Evolutionary conservation across 1,140 invertebrate genomes (phyloP), one percentile per base, ranked within the genome.

Genomic region (Ectropis grisescens): DNA sequence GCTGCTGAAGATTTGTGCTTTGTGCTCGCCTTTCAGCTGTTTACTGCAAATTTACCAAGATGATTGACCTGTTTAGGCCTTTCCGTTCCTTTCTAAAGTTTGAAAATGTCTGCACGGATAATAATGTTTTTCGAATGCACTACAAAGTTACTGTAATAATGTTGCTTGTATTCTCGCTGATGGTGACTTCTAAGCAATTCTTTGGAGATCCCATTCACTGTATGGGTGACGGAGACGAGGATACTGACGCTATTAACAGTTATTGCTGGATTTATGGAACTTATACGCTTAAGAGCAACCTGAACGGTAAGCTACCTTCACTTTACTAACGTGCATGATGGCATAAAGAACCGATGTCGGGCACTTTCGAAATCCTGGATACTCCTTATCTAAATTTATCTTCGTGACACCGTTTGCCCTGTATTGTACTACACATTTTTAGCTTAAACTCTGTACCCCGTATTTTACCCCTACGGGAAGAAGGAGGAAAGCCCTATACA

Each of bases 251-350:
- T 16, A 84, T 92, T 22, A 88, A 92, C 41, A 87, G 86, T 11
- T 92, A 88, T 52, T 93, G 91, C 67, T 93, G 89, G 90, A 91
- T 91, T 23, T 86, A 90, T 56, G 89, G 90, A 29, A 93, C 91
- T 1, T 92, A 88, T 50, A 90, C 89, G 0, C 51, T 89, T 2
- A 74, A 78, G 40, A 80, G 85, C 37, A 65, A 79, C 13, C 41
- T 80, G 9, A 39, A 43, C 30, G 69, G 82, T 86, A 56, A 66
- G 68, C 41, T 36, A 7, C 19, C 8, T 11, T 22, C 11, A 26
- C 8, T 7, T 10, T n/a, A n/a, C n/a, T n/a, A n/a, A n/a, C n/a
- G n/a, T n/a, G n/a, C n/a, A n/a, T n/a, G n/a, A n/a, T n/a, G n/a
- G n/a, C n/a, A n/a, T n/a, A n/a, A n/a, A n/a, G n/a, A n/a, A n/a